Evolutionary conservation across 2,888 invertebrate species (phyloP).

Genomic region (Caenorhabditis virilis): DNA sequence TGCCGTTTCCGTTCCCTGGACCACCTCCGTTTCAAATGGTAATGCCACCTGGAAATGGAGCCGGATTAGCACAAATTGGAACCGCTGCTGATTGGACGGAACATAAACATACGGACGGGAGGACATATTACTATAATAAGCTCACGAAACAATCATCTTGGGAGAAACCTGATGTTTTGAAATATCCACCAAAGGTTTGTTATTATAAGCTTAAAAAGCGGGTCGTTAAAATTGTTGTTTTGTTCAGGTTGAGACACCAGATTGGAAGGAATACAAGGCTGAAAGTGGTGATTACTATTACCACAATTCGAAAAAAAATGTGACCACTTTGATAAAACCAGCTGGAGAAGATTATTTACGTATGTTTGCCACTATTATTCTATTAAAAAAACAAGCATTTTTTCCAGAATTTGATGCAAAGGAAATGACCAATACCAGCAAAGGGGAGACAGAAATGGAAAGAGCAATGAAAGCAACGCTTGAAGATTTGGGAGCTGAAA

Average conservation of each 20-base stretch:
- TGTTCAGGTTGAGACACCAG: background rate
- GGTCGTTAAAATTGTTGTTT: too few species aligned
- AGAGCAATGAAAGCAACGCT: constrained; percentile 65
- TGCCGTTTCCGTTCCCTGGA: too few species aligned
- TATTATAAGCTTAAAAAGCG: too few species aligned
- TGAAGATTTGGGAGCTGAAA: constrained; percentile 31
- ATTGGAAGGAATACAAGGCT: constrained; percentile 89
- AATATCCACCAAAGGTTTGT: constrained; percentile 83
- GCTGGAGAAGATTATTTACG: constrained; percentile 74
- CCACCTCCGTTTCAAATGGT: too few species aligned
- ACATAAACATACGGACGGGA: constrained; percentile 93
- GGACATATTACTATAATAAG: constrained; percentile 92
- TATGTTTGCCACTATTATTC: too few species aligned
- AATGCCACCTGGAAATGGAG: constrained; percentile 53
- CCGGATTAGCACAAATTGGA: constrained; percentile 20
- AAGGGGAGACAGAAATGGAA: constrained; percentile 56
- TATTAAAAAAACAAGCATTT: too few species aligned
- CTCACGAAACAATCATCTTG: constrained; percentile 81
- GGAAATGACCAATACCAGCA: constrained; percentile 2
- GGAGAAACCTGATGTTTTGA: constrained; percentile 97
- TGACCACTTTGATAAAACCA: constrained; percentile 94
- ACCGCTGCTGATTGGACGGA: constrained; percentile 80
- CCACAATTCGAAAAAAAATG: constrained; percentile 91
- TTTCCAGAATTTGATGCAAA: constrained; percentile 18
- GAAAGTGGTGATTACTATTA: constrained; percentile 93